phyloP scores from a whole-genome alignment of 1,140 invertebrate species.

The Drosophila ironensis region DNA sequence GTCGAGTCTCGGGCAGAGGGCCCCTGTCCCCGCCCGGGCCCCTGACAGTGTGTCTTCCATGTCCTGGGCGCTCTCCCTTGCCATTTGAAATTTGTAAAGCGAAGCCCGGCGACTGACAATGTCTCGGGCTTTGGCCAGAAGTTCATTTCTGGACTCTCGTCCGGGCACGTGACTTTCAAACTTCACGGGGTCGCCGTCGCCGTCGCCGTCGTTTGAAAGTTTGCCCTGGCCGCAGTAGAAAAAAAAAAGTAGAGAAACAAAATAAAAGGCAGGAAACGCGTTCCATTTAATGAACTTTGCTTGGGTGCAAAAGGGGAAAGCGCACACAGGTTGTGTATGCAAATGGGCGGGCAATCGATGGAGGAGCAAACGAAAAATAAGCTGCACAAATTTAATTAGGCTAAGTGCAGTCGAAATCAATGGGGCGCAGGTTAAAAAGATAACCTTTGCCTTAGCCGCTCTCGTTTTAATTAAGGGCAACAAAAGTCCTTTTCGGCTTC shows the following conservation, averaged over 20 bases:
- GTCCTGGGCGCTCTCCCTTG: neutral
- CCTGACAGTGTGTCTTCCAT: neutral
- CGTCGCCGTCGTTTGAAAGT: conserved; percentile 22
- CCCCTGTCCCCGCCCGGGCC: neutral
- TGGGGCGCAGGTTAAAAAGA: conserved; percentile 15
- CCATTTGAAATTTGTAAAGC: conserved; percentile 46
- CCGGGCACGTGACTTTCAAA: conserved; percentile 67
- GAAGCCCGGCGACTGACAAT: conserved; percentile 23
- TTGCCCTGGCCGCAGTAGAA: neutral
- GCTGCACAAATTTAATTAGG: conserved; percentile 66
- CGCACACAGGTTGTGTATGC: conserved; percentile 5
- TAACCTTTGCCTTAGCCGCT: neutral
- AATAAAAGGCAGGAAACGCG: too few species aligned
- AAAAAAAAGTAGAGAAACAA: too few species aligned
- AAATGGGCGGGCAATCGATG: conserved; percentile 26
- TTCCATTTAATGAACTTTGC: conserved; percentile 38
- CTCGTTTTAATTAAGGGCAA: conserved; percentile 30
- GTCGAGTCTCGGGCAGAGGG: conserved; percentile 32
- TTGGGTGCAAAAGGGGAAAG: neutral
- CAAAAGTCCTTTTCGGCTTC: conserved; percentile 11
- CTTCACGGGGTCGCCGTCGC: conserved; percentile 37
- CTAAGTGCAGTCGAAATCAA: conserved; percentile 68
- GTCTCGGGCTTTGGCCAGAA: conserved; percentile 4
- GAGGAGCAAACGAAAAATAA: conserved; percentile 20
- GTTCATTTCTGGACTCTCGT: conserved; percentile 19